phyloP scores from a whole-genome alignment of 64 coral and sea anemone species.

The Montipora sp. region DNA sequence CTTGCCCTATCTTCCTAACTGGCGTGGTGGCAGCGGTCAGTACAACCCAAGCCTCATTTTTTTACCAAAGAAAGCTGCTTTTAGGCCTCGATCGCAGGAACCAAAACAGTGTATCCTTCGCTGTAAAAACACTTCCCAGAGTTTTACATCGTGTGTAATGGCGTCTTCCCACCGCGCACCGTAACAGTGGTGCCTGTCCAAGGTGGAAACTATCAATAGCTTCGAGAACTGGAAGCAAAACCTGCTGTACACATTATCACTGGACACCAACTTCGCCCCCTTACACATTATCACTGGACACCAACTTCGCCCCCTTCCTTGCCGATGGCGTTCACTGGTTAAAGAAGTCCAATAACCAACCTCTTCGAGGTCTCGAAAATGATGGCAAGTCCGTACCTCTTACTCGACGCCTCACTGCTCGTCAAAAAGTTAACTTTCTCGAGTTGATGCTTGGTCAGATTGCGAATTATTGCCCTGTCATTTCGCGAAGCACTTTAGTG shows the following conservation, averaged over 20 bases:
- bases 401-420: slow-evolving; percentile 21
- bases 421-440: slow-evolving; percentile 47
- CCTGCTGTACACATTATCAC: slow-evolving; percentile 40
- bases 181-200: slow-evolving; percentile 63
- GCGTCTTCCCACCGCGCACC: slow-evolving; percentile 43
- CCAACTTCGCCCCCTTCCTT: too few species aligned
- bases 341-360: slow-evolving; percentile 38
- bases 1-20: too few species aligned
- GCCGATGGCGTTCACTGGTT: slow-evolving; percentile 7
- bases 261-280: slow-evolving; percentile 49
- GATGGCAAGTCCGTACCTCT: slow-evolving; percentile 20
- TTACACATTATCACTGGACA: too few species aligned
- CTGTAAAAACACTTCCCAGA: slow-evolving; percentile 13
- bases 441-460: slow-evolving; percentile 59
- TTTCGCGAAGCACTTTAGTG: slow-evolving; percentile 32
- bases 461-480: slow-evolving; percentile 66
- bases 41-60: too few species aligned
- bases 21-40: too few species aligned
- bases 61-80: not conserved
- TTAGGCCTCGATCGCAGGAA: slow-evolving; percentile 3
- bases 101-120: slow-evolving; percentile 50
- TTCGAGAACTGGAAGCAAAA: slow-evolving; percentile 66
- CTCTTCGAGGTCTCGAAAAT: too few species aligned
- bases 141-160: slow-evolving; percentile 10
- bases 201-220: slow-evolving; percentile 50